A percentile compares a stretch with the other conserved stretches of the same genome.
Evolutionary conservation across 2,797 vertebrate species (phyloP).

Genomic region (Notolepis coatsorum): DNA sequence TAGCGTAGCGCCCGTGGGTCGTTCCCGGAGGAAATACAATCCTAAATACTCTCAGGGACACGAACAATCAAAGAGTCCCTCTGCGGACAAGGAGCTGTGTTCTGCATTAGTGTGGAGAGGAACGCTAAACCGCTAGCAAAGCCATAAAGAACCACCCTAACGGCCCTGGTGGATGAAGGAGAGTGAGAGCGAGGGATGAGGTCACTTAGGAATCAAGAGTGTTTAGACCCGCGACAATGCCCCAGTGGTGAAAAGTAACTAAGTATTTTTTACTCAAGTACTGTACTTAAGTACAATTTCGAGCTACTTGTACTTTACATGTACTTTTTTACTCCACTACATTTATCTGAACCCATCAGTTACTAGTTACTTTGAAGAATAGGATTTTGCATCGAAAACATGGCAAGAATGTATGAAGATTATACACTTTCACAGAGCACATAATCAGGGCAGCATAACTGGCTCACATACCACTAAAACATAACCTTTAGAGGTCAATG

Average conservation of each 20-base stretch:
- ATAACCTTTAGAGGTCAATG: no score
- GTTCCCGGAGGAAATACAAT: neutral
- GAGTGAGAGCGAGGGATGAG: constrained; percentile 10
- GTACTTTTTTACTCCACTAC: neutral
- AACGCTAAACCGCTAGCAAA: constrained; percentile 78
- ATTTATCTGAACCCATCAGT: neutral
- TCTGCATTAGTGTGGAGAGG: constrained; percentile 73
- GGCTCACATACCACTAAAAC: no score
- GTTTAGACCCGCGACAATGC: constrained; percentile 16
- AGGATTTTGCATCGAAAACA: neutral
- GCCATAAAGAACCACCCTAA: constrained; percentile 76
- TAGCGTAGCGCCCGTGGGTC: constrained; percentile 36
- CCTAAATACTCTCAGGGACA: constrained; percentile 54
- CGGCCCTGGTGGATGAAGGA: constrained; percentile 69
- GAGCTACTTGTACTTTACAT: neutral
- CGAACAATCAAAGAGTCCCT: constrained; percentile 50
- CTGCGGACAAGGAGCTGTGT: constrained; percentile 43
- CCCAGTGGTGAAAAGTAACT: neutral
- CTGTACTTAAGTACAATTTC: no score
- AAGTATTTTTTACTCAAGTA: neutral
- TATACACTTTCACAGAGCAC: no score
- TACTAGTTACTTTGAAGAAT: neutral
- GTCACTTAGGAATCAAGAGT: constrained; percentile 4
- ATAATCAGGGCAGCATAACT: no score
- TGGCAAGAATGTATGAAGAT: no score